These are phyloP conservation scores for Campylomormyrus tamandua DNA, from an alignment of 2,113 vertebrate species.

Conservation along the genomic window DNA sequence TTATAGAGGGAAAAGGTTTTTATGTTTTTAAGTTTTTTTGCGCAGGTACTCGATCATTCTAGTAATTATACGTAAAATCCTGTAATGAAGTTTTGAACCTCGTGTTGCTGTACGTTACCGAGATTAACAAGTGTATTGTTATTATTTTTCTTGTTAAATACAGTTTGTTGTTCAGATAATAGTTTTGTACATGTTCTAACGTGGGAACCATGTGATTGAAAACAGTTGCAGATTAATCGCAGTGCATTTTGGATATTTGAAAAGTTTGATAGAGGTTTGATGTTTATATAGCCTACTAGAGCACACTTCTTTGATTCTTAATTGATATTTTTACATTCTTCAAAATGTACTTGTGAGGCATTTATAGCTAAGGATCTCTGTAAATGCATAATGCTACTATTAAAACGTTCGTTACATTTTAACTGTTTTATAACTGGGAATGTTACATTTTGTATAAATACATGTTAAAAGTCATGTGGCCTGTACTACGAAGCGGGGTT, in stretches of 20 bases:
- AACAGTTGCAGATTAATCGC: background rate
- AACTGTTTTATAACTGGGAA: background rate
- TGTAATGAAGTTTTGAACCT: background rate
- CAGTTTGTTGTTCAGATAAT: background rate
- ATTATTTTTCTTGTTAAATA: background rate
- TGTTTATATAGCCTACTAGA: background rate
- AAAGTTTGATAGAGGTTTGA: background rate
- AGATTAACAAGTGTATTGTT: background rate
- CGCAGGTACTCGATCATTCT: background rate
- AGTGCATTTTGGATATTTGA: background rate
- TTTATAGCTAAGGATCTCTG: background rate
- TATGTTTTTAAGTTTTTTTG: background rate
- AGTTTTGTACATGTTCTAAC: background rate
- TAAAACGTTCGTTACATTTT: background rate
- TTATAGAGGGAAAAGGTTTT: background rate
- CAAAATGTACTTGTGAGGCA: background rate
- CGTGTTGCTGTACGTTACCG: background rate
- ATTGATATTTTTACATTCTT: background rate
- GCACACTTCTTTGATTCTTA: background rate
- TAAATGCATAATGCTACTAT: background rate
- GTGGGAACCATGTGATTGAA: background rate
- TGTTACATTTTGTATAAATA: background rate
- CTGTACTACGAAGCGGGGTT: too few relatives aligned
- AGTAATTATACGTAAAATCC: background rate
- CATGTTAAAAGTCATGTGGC: background rate